Evolutionary conservation across 2,888 invertebrate species (phyloP).

Genomic region (Isoperla grammatica): DNA sequence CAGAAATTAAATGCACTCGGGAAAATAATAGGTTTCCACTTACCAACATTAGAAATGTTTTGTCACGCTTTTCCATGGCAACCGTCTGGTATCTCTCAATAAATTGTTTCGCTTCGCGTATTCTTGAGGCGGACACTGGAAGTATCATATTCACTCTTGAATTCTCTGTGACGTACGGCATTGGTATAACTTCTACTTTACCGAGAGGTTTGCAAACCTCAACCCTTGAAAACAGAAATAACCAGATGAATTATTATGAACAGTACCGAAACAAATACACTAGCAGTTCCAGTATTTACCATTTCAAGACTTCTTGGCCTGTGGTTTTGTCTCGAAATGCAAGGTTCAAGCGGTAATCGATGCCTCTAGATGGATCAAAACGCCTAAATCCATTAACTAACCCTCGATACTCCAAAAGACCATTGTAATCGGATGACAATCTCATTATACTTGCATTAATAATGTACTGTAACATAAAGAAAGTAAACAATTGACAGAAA

Average conservation of each 20-base stretch:
- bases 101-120: constrained; percentile 57
- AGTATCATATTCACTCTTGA: constrained; percentile 73
- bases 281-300: constrained; percentile 39
- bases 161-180: constrained; percentile 95
- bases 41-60: constrained; percentile 69
- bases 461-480: constrained; percentile 42
- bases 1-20: neutral
- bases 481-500: neutral
- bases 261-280: no score
- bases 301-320: constrained; percentile 49
- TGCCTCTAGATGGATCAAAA: constrained; percentile 77
- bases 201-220: constrained; percentile 81
- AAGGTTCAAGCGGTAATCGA: constrained; percentile 79
- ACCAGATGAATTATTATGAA: no score
- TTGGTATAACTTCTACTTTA: constrained; percentile 80
- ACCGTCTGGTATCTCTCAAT: constrained; percentile 64
- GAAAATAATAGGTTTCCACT: constrained; percentile 32
- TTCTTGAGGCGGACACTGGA: constrained; percentile 55
- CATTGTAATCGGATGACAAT: constrained; percentile 47
- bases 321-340: constrained; percentile 49
- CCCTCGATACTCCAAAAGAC: constrained; percentile 49
- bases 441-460: constrained; percentile 49
- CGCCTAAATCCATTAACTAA: constrained; percentile 66
- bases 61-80: constrained; percentile 71
- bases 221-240: constrained; percentile 48